Conservation (phyloP, 2,797 vertebrate genomes). For the Falco rusticolus region DNA sequence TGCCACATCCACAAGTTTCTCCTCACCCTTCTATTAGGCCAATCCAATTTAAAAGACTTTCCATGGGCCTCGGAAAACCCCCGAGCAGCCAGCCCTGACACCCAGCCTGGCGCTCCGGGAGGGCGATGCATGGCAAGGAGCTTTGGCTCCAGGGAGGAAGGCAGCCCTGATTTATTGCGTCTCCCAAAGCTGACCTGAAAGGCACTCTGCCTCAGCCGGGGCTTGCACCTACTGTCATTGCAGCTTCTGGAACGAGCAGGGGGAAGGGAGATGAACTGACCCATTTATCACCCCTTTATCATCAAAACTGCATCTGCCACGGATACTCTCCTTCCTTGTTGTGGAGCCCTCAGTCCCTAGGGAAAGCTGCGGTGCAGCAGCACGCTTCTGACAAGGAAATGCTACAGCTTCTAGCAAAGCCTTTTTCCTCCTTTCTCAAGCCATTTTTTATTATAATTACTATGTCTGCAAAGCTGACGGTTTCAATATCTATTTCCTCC, state of each 20-base stretch:
- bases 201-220: background rate
- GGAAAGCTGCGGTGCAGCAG: background rate
- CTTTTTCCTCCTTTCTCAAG: background rate
- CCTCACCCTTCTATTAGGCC: background rate
- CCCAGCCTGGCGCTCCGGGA: background rate
- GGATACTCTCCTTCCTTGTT: background rate
- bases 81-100: background rate
- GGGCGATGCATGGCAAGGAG: accelerated
- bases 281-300: background rate
- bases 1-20: background rate
- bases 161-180: background rate
- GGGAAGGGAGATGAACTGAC: background rate
- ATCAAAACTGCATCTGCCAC: background rate
- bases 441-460: background rate
- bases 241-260: background rate
- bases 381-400: background rate
- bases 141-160: background rate
- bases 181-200: background rate
- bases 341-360: background rate
- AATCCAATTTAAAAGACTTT: background rate
- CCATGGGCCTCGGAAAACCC: background rate
- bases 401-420: background rate
- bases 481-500: background rate
- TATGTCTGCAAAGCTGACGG: background rate
- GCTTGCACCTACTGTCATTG: background rate